Evolutionary conservation across 2,113 vertebrate species (phyloP), one percentile per base, ranked within the genome.

Genomic region (Nycticorax nycticorax): DNA sequence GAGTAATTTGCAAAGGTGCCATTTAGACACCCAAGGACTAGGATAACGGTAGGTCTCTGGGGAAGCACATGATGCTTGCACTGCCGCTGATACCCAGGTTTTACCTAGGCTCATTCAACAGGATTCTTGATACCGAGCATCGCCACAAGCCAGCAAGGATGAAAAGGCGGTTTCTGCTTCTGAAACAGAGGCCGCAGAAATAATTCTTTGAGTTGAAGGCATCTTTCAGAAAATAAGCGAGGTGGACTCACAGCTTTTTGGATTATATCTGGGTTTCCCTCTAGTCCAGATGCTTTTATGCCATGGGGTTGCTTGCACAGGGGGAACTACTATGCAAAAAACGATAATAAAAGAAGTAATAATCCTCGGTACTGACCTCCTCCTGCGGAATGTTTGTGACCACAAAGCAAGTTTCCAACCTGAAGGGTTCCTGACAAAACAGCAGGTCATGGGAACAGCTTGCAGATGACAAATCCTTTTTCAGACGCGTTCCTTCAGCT

Each of bases 21-120:
- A 41, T 47, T 85, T 62, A 22, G 3, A 69, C 6, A 35, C 28
- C 12, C 35, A 41, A 56, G 28, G 35, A 13, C 8, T 27, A 26
- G 73, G 64, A 50, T 10, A 24, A 60, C 37, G 43, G 9, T 20
- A 35, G 3, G 26, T 14, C n/a, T 21, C 53, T 10, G 27, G 48
- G 13, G 15, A 47, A 1, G 12, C 0, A 9, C 4, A 4, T 2
- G 73, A 24, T 5, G 26, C 27, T 15, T 39, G 32, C 33, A 19
- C n/a, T 22, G 37, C 47, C 24, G 45, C 52, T 6, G 32, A 55
- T 1, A 47, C 7, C 27, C 37, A 21, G 20, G 23, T 57, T 85
- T 48, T 26, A 35, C 55, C 19, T 3, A 3, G 15, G 35, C 16
- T 26, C 5, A 22, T 43, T 10, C 48, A 69, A 41, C 8, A 28